A percentile compares a stretch with the other conserved stretches of the same genome.
These are phyloP conservation scores for Ptilonorhynchus violaceus DNA, from an alignment of 2,113 vertebrate species.

Conservation along the genomic window DNA sequence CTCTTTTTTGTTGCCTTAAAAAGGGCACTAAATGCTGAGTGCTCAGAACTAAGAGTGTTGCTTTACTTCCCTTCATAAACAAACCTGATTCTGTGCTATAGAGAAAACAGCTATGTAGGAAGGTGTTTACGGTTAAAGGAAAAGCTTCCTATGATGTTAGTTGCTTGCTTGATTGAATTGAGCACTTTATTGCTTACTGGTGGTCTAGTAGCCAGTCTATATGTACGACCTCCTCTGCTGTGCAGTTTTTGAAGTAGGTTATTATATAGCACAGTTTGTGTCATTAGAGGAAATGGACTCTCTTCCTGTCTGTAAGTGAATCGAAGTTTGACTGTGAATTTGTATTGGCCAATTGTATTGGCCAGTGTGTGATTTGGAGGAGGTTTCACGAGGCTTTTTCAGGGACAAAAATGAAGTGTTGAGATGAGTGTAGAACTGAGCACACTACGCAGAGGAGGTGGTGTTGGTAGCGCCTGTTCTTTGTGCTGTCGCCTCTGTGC, in stretches of 20 bases:
- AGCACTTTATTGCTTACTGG: background rate
- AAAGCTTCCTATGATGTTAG: rapidly evolving
- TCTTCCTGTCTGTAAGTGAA: background rate
- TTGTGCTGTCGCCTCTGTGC: background rate
- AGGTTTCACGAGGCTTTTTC: background rate
- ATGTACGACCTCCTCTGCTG: background rate
- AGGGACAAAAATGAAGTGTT: background rate
- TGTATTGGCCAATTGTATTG: background rate
- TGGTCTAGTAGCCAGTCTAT: rapidly evolving
- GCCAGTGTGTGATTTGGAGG: background rate
- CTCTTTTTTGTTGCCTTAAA: background rate
- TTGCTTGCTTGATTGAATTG: background rate
- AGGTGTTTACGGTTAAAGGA: background rate
- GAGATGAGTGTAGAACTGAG: background rate
- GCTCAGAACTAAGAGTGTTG: background rate
- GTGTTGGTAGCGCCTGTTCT: background rate
- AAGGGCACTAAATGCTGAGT: background rate
- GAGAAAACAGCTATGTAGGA: background rate
- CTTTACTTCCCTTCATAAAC: background rate
- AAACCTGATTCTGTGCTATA: background rate
- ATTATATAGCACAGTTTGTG: background rate
- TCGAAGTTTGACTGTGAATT: background rate
- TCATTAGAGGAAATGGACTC: background rate
- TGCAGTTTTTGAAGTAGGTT: background rate
- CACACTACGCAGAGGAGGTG: background rate